Evolutionary conservation across 2,888 invertebrate genomes (phyloP).

Genomic region (Stegana nigrithorax): DNA sequence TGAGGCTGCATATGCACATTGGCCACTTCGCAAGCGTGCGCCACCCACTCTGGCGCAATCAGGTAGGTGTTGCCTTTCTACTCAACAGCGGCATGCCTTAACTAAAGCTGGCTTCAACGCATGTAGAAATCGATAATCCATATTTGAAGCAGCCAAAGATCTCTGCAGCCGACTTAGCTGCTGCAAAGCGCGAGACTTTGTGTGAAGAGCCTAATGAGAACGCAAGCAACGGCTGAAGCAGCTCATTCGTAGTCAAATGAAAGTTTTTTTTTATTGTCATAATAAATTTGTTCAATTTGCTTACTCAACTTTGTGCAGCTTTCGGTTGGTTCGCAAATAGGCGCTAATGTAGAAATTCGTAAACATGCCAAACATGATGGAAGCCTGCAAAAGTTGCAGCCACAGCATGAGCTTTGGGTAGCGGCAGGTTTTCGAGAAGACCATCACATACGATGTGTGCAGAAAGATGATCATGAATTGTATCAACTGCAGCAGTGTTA

Average conservation of each 20-base stretch:
- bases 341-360: slow-evolving; percentile 76
- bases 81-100: too few species aligned
- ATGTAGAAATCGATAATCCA: not conserved
- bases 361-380: slow-evolving; percentile 76
- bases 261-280: not conserved
- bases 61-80: too few species aligned
- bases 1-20: not conserved
- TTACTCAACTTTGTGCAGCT: too few species aligned
- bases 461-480: slow-evolving; percentile 74
- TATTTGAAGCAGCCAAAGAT: not conserved
- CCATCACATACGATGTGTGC: slow-evolving; percentile 70
- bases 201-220: too few species aligned
- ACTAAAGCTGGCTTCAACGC: too few species aligned
- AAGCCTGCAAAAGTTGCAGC: slow-evolving; percentile 74
- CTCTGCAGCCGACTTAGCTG: too few species aligned
- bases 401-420: slow-evolving; percentile 72
- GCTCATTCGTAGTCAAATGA: not conserved
- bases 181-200: too few species aligned
- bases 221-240: too few species aligned
- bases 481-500: slow-evolving; percentile 83
- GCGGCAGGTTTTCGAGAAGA: slow-evolving; percentile 70
- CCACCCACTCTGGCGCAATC: too few species aligned
- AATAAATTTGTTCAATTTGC: not conserved
- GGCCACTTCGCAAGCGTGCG: not conserved
- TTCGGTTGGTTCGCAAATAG: too few species aligned